Evolutionary conservation across 2,888 invertebrate genomes (phyloP).

Genomic region (Mesopsocus fuscifrons): DNA sequence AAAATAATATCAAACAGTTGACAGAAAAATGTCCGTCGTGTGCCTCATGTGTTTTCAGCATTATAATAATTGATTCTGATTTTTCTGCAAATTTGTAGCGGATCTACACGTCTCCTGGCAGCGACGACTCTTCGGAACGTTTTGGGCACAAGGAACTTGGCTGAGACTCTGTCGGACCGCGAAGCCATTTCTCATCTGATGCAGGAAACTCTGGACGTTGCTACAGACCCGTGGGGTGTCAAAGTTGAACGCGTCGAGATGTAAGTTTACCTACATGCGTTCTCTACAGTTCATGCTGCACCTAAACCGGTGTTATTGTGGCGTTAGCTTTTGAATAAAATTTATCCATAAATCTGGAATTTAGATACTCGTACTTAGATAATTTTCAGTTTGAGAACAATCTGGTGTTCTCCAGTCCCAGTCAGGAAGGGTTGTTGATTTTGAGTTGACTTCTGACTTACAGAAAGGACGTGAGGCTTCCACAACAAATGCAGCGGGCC

Average conservation of each 20-base stretch:
- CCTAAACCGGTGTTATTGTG: no score
- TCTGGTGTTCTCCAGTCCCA: no score
- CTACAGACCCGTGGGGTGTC: conserved; percentile 33
- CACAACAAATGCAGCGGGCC: conserved; percentile 38
- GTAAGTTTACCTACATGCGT: no score
- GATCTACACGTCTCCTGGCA: conserved; percentile 28
- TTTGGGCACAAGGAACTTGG: conserved; percentile 39
- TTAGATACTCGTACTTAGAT: conserved; percentile 8
- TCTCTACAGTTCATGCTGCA: no score
- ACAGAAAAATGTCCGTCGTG: no score
- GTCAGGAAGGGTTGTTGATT: no score
- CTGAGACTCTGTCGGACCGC: conserved; percentile 39
- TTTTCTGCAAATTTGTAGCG: conserved; percentile 19
- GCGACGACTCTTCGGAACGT: conserved; percentile 34
- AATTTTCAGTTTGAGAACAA: conserved; percentile 10
- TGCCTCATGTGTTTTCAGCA: no score
- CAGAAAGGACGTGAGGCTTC: conserved; percentile 29
- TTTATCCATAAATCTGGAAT: no score
- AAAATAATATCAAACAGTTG: no score
- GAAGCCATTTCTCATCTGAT: conserved; percentile 36
- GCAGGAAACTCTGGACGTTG: conserved; percentile 30
- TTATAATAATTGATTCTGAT: no score
- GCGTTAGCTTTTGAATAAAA: no score
- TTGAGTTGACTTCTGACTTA: conserved; percentile 11
- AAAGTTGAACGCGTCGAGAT: conserved; percentile 42